phyloP scores from a whole-genome alignment of 1,140 invertebrate species.

The Lepidotrigona ventralis region DNA sequence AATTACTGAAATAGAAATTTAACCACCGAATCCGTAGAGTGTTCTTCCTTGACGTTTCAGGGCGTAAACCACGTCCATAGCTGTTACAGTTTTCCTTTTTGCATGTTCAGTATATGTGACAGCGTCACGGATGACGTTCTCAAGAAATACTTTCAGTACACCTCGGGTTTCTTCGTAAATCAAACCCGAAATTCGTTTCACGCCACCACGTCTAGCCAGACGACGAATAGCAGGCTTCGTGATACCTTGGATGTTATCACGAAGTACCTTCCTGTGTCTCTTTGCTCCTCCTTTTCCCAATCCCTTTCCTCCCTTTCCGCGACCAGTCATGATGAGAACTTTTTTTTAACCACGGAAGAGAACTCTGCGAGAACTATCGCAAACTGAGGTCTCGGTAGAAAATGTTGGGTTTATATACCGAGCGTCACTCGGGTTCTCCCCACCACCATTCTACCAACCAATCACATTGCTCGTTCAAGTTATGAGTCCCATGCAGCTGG shows the following conservation, averaged over 20 bases:
- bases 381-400: not conserved
- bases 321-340: conserved; percentile 45
- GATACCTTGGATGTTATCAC: conserved; percentile 58
- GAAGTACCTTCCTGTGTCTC: conserved; percentile 55
- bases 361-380: too few species aligned
- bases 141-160: conserved; percentile 58
- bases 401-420: not conserved
- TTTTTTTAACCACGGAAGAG: fast-evolving
- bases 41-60: conserved; percentile 67
- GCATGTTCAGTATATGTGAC: conserved; percentile 76
- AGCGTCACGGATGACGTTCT: conserved; percentile 79
- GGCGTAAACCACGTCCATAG: conserved; percentile 77
- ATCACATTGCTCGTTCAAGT: not conserved
- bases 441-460: not conserved
- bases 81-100: conserved; percentile 79
- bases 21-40: conserved; percentile 73
- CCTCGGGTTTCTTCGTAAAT: conserved; percentile 44
- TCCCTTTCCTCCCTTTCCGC: conserved; percentile 56
- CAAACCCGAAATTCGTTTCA: conserved; percentile 49
- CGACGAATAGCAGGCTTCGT: conserved; percentile 55
- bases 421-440: not conserved
- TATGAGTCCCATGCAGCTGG: not conserved
- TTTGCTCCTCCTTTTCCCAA: conserved; percentile 61
- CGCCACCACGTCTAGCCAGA: conserved; percentile 51
- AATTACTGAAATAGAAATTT: conserved; percentile 47